Evolutionary conservation across 1,140 invertebrate genomes (phyloP), one percentile per base, ranked within the genome.

Genomic region (Liolophura sinensis): DNA sequence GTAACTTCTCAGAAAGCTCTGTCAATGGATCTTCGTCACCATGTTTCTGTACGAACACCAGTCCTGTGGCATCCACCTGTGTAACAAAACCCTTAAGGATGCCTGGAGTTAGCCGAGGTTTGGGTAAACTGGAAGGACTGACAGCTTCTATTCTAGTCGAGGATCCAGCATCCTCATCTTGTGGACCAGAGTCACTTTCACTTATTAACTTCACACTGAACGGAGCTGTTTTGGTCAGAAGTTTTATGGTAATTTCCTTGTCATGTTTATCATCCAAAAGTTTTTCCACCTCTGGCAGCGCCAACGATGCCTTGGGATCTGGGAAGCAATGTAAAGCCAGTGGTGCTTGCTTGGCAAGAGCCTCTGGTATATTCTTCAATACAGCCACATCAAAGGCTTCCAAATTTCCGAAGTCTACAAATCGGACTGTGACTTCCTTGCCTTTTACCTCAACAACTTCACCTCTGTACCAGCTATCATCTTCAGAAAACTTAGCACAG

Each of bases 401-500:
- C 16, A 56, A 62, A 63, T 85, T 87, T 69, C 87, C 88, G 74
- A 86, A 87, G 77, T 89, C 88, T 75, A 88, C 84, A 77, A 88
- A 85, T 59, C 81, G 79, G 62, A 88, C 81, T 50, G 91, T 84
- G 0, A 90, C 90, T n/a, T 91, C 89, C 7, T 75, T 69, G 59
- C 89, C 90, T 15, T 86, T 85, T 67, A 90, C 86, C 71, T 91
- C 89, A 0, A 92, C 81, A 18, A 94, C 89, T 71, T 89, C 87
- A 0, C 91, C 92, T 67, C 93, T 85, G 76, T 94, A 95, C 92
- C 92, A 95, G 1, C 83, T 75, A 49, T 90, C 88, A 78, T 94
- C 91, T 7, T 90, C 88, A 0, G 89, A 88, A 75, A 90, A 93
- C 65, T 89, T 86, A 0, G 91, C 92, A 51, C 90, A 86, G 73